A percentile compares a stretch with the other conserved stretches of the same genome.
These are phyloP conservation scores for Musca vetustissima DNA, from an alignment of 1,140 invertebrate genomes.

Conservation along the genomic window DNA sequence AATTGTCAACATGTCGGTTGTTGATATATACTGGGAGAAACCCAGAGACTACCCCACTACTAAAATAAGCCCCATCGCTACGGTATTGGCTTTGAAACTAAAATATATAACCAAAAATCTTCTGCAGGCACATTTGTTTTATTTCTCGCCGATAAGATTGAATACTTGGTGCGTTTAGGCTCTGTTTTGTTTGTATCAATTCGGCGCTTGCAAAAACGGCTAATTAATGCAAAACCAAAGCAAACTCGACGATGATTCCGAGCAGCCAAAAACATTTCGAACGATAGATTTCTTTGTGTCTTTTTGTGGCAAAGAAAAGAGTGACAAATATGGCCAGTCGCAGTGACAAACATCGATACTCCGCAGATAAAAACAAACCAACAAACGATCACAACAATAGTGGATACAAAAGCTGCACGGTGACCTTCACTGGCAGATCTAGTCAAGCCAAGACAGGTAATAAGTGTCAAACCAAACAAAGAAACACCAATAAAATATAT, in stretches of 20 bases:
- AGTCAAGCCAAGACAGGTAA: not conserved
- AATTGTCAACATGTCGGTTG: not conserved
- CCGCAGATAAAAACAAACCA: no score
- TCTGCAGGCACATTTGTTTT: not conserved
- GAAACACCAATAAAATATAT: not conserved
- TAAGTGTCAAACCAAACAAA: constrained; percentile 9
- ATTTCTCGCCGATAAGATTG: not conserved
- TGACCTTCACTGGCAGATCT: constrained; percentile 7
- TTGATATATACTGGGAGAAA: not conserved
- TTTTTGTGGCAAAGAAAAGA: no score
- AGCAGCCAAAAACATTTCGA: no score
- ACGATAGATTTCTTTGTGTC: no score
- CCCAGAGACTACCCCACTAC: not conserved
- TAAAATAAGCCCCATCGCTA: no score
- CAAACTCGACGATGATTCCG: not conserved
- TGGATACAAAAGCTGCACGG: not conserved
- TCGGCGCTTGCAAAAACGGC: not conserved
- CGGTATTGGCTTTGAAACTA: no score
- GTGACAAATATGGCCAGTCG: no score
- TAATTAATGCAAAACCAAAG: constrained; percentile 7
- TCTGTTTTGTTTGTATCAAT: not conserved
- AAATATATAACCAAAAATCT: no score
- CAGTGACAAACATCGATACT: no score
- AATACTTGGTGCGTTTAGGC: no score
- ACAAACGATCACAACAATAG: no score